Base-by-base conservation (phyloP, 2,888 invertebrate species). In the Linnaemya tessellans region DNA sequence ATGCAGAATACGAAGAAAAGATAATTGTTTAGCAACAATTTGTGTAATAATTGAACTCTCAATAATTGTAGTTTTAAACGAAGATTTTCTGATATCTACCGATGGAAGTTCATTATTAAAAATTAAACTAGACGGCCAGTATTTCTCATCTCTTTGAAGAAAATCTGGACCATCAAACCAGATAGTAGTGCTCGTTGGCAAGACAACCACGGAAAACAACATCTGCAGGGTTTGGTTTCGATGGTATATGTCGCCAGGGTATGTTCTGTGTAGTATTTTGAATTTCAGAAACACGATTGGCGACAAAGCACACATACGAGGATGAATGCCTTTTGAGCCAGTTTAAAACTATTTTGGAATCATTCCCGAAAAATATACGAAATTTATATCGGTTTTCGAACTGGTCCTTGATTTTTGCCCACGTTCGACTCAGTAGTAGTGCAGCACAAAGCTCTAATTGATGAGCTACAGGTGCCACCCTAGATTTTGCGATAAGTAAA, bases 161-260 rank as follows among this genome's bases (percentile, higher is more conserved):
- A n/a, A n/a, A n/a, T n/a, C n/a, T n/a, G n/a, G n/a, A n/a, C n/a
- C n/a, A n/a, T n/a, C n/a, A n/a, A n/a, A n/a, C n/a, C n/a, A n/a
- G n/a, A n/a, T n/a, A n/a, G n/a, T n/a, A n/a, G n/a, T n/a, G n/a
- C n/a, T n/a, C n/a, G n/a, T n/a, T n/a, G n/a, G n/a, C n/a, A n/a
- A n/a, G n/a, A n/a, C n/a, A n/a, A n/a, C n/a, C n/a, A n/a, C n/a
- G n/a, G n/a, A 58, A 71, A n/a, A 43, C 82, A n/a, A 77, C 43
- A 22, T 49, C 49, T 51, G 67, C 67, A 18, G 70, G 75, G 7
- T 82, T 82, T 15, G 35, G 35, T 25, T 67, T 46, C 22, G 60
- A 60, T 13, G 60, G 60, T 13, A 73, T 60, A n/a, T 60, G 30
- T 10, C 25, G 11, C 60, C 60, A 60, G 9, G n/a, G n/a, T 25